Percentiles rank a stretch among this genome's conserved stretches.
phyloP scores from a whole-genome alignment of 2,888 invertebrate genomes.

The Eupithecia centaureata region DNA sequence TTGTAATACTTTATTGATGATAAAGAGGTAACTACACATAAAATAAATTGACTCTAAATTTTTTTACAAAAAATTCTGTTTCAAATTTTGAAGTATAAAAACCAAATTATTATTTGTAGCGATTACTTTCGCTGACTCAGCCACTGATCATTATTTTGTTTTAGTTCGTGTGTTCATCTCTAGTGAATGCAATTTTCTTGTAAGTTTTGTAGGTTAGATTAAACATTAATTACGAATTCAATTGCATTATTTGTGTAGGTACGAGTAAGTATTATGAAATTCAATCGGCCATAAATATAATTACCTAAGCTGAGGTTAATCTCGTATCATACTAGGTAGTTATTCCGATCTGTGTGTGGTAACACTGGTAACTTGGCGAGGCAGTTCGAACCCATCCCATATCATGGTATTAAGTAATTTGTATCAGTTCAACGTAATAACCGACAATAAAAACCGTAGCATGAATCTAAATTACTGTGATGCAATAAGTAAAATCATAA shows the following conservation, averaged over 20 bases:
- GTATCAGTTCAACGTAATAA: constrained; percentile 36
- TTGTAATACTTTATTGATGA: no score
- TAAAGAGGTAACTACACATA: no score
- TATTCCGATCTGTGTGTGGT: constrained; percentile 19
- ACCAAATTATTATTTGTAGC: no score
- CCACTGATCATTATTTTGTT: neutral
- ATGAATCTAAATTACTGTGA: constrained; percentile 36
- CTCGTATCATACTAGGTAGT: neutral
- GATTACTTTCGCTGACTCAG: neutral
- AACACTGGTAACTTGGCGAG: constrained; percentile 9
- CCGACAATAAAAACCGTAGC: constrained; percentile 32
- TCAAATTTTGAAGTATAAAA: no score
- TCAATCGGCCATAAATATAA: neutral
- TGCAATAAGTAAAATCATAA: constrained; percentile 40
- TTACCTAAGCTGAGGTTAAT: neutral
- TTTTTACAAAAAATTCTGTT: no score
- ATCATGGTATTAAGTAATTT: constrained; percentile 36
- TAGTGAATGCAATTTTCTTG: neutral
- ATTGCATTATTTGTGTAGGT: neutral
- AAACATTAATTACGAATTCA: neutral
- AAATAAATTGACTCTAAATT: no score
- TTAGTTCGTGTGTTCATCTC: neutral
- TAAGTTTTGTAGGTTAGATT: neutral
- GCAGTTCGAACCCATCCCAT: constrained; percentile 10
- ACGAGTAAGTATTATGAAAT: neutral